These are phyloP conservation scores for Lepus timidus DNA, from an alignment of 2,113 vertebrate genomes.

Conservation along the genomic window DNA sequence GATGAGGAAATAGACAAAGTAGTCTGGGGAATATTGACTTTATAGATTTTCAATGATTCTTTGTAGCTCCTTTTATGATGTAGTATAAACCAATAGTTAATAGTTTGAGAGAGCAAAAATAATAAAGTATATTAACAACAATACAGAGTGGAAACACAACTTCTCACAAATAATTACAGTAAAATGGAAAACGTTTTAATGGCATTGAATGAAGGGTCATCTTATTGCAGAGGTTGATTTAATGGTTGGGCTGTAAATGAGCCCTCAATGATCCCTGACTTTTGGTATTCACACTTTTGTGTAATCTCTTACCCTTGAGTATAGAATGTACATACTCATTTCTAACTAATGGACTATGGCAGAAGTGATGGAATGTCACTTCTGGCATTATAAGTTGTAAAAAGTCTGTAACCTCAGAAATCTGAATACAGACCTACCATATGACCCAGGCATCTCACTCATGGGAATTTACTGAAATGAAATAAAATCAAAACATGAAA, in stretches of 20 bases:
- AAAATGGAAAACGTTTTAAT: not conserved
- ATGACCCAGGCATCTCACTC: too few species aligned
- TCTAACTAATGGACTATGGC: not conserved
- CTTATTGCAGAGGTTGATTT: not conserved
- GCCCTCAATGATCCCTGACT: not conserved
- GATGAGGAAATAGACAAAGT: not conserved
- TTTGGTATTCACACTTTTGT: too few species aligned
- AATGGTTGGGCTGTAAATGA: too few species aligned
- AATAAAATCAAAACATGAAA: too few species aligned
- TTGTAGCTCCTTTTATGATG: not conserved
- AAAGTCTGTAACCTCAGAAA: not conserved
- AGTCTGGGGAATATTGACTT: not conserved
- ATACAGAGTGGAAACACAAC: not conserved
- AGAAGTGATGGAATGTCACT: not conserved
- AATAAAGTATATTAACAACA: not conserved
- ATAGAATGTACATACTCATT: not conserved
- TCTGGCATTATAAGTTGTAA: not conserved
- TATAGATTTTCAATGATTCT: not conserved
- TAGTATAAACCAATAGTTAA: not conserved
- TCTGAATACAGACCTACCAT: too few species aligned
- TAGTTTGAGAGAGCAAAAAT: constrained; percentile 14
- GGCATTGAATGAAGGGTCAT: not conserved
- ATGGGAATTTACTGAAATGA: too few species aligned
- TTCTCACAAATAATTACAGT: not conserved
- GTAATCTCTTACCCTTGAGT: not conserved